phyloP scores from a whole-genome alignment of 2,797 vertebrate genomes.

The Alouatta caraya region DNA sequence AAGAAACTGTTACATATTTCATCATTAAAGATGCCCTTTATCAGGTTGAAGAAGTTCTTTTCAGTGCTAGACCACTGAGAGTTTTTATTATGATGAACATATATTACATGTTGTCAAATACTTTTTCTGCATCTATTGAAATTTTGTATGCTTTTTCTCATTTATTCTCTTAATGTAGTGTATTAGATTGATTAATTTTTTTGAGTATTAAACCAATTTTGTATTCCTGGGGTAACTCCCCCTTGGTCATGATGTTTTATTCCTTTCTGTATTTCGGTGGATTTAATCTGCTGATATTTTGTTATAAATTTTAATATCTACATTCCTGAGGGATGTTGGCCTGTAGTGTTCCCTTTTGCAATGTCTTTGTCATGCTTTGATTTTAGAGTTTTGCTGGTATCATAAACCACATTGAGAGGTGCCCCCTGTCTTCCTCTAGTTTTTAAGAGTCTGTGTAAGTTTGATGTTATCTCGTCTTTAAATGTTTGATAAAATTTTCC shows the following conservation, averaged over 20 bases:
- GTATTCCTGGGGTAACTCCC: background rate
- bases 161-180: background rate
- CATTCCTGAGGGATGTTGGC: background rate
- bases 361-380: background rate
- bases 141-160: background rate
- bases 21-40: background rate
- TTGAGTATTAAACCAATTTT: conserved; percentile 17
- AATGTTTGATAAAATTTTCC: background rate
- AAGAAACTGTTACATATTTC: background rate
- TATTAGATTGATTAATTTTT: background rate
- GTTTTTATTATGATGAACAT: background rate
- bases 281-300: conserved; percentile 31
- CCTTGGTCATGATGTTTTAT: background rate
- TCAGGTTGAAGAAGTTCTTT: background rate
- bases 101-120: background rate
- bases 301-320: background rate
- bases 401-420: too few species aligned
- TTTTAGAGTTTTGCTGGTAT: background rate
- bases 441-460: background rate
- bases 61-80: background rate
- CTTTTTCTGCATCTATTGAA: background rate
- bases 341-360: background rate
- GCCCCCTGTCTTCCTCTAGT: too few species aligned
- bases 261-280: conserved; percentile 1
- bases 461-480: conserved; percentile 28